These are phyloP conservation scores for Heliothis subflexa DNA, from an alignment of 1,140 invertebrate species.

Conservation along the genomic window DNA sequence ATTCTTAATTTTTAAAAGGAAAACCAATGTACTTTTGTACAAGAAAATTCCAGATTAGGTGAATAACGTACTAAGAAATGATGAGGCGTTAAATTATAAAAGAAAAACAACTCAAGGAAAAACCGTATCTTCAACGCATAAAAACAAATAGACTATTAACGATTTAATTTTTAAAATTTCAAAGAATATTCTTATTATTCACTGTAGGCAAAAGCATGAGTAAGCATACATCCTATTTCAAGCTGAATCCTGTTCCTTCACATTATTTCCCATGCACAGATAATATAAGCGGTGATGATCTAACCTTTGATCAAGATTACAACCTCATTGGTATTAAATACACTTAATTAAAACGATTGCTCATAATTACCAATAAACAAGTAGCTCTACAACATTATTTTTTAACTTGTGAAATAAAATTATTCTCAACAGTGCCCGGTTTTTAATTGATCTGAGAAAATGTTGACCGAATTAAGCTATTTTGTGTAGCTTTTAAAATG, in stretches of 20 bases:
- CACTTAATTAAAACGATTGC: constrained; percentile 50
- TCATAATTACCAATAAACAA: constrained; percentile 55
- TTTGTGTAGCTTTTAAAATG: constrained; percentile 11
- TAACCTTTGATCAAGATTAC: constrained; percentile 55
- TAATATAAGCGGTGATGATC: constrained; percentile 61
- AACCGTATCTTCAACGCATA: not conserved
- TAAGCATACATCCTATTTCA: constrained; percentile 55
- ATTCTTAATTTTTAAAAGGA: not conserved
- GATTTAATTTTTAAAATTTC: constrained; percentile 44
- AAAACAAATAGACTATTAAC: not conserved
- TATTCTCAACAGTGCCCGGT: constrained; percentile 26
- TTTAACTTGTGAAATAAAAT: constrained; percentile 27
- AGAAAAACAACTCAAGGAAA: constrained; percentile 4
- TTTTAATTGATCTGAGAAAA: constrained; percentile 43
- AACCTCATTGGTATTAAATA: constrained; percentile 55
- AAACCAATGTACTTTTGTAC: not conserved
- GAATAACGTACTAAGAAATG: not conserved
- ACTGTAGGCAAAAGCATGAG: constrained; percentile 51
- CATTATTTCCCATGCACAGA: constrained; percentile 56
- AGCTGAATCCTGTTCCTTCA: constrained; percentile 60
- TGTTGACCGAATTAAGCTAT: constrained; percentile 1
- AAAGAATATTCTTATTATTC: constrained; percentile 41
- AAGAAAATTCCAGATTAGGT: constrained; percentile 21
- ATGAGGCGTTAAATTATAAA: constrained; percentile 3
- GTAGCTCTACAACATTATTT: constrained; percentile 36